Base-by-base conservation (phyloP, 2,888 invertebrate species). In the Melieria crassipennis region DNA sequence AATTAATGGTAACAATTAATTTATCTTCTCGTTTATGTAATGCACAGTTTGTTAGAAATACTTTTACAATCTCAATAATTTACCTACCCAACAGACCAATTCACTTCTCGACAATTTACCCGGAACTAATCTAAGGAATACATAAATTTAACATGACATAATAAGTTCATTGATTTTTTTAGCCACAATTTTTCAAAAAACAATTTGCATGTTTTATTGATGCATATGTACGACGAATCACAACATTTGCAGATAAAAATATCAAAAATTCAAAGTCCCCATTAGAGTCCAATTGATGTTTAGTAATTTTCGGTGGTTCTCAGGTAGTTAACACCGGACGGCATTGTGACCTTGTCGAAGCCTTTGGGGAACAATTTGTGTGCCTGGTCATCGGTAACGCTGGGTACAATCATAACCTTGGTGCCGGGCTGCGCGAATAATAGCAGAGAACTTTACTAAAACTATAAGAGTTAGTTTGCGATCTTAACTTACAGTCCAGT, bases 391-490 rank as follows among this genome's bases (percentile, higher is more conserved):
- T 91, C 90, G 52, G 89, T 89, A 3, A 95, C 90, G 4, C 87
- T 85, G 9, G 95, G 95, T 50, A 94, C 82, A 74, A 95, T 92
- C 94, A 95, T 94, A 52, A 94, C 93, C 81, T 92, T 91, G 9
- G 91, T 91, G 65, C 94, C 94, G 63, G 90, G 90, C 92, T 87
- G 50, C 7, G 73, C 68, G 11, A 13, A 10, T 1, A 45, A 68
- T 30, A 30, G 3, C 30, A 30, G 30, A 30, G 30, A 30, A 30
- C 30, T 2, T 30, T 30, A 30, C 30, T 30, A 30, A 30, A 30
- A 30, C 30, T 30, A 30, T 30, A 30, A 2, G 1, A 30, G 30
- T 30, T 30, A 30, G 30, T 30, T 1, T 30, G 30, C 30, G 30
- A 30, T 30, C 30, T 30, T 30, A 30, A 30, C 30, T 30, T 30